These are phyloP conservation scores for Volucella inanis DNA, from an alignment of 2,888 invertebrate species.

Conservation along the genomic window DNA sequence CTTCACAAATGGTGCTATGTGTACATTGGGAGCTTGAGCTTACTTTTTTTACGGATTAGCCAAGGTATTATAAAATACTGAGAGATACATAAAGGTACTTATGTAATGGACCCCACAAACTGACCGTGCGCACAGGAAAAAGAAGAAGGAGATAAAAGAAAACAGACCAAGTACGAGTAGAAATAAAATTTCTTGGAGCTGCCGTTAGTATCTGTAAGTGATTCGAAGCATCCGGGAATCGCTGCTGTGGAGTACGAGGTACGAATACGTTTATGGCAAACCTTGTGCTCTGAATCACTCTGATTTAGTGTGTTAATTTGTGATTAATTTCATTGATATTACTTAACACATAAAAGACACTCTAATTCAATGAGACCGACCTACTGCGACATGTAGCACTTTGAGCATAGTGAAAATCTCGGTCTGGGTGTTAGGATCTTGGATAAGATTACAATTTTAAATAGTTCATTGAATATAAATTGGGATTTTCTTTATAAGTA, in stretches of 20 bases:
- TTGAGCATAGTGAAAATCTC: neutral
- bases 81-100: slow-evolving; percentile 16
- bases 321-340: slow-evolving; percentile 65
- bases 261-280: slow-evolving; percentile 27
- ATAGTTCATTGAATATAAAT: no score
- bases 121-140: neutral
- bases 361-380: slow-evolving; percentile 31
- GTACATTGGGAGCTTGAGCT: slow-evolving; percentile 18
- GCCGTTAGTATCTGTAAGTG: slow-evolving; percentile 29
- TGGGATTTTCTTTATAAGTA: no score
- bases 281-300: slow-evolving; percentile 23
- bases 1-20: slow-evolving; percentile 52
- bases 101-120: slow-evolving; percentile 2
- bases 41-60: slow-evolving; percentile 44
- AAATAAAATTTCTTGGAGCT: slow-evolving; percentile 43
- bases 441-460: neutral
- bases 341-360: slow-evolving; percentile 58
- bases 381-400: slow-evolving; percentile 16
- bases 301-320: slow-evolving; percentile 64
- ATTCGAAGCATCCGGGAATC: slow-evolving; percentile 6
- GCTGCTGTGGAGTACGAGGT: neutral
- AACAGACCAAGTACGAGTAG: neutral
- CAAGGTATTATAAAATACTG: slow-evolving; percentile 51
- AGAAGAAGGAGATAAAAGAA: neutral
- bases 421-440: neutral